phyloP scores from a whole-genome alignment of 2,888 invertebrate genomes.

The Ochropacha duplaris region DNA sequence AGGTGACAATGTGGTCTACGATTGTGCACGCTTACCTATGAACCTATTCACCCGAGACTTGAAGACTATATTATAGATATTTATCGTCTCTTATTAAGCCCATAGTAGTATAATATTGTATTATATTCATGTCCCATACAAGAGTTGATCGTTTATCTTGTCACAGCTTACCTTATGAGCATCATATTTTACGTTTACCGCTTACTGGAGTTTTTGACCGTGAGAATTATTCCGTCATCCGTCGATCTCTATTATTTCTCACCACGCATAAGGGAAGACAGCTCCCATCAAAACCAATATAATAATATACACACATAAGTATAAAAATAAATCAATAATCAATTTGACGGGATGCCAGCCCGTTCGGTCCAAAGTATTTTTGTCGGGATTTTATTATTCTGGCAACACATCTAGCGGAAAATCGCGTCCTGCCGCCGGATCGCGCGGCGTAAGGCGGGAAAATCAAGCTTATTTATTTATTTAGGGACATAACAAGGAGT shows the following conservation, averaged over 20 bases:
- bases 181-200: neutral
- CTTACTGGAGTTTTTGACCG: slow-evolving; percentile 33
- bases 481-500: slow-evolving; percentile 43
- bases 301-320: slow-evolving; percentile 32
- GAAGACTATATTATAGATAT: too few relatives aligned
- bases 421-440: slow-evolving; percentile 56
- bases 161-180: neutral
- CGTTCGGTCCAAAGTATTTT: slow-evolving; percentile 60
- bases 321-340: slow-evolving; percentile 76
- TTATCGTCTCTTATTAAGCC: too few relatives aligned
- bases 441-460: slow-evolving; percentile 44
- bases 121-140: too few relatives aligned
- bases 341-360: slow-evolving; percentile 69
- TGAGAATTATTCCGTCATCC: slow-evolving; percentile 54
- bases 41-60: too few relatives aligned
- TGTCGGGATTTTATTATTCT: slow-evolving; percentile 68
- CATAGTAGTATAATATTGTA: too few relatives aligned
- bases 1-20: too few relatives aligned
- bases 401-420: slow-evolving; percentile 72
- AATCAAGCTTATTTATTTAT: slow-evolving; percentile 55
- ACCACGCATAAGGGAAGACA: slow-evolving; percentile 35
- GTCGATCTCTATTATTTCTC: slow-evolving; percentile 53
- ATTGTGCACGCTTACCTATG: too few relatives aligned
- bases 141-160: too few relatives aligned
- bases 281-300: slow-evolving; percentile 12